phyloP scores from a whole-genome alignment of 2,113 vertebrate species.

The Phaethon lepturus region DNA sequence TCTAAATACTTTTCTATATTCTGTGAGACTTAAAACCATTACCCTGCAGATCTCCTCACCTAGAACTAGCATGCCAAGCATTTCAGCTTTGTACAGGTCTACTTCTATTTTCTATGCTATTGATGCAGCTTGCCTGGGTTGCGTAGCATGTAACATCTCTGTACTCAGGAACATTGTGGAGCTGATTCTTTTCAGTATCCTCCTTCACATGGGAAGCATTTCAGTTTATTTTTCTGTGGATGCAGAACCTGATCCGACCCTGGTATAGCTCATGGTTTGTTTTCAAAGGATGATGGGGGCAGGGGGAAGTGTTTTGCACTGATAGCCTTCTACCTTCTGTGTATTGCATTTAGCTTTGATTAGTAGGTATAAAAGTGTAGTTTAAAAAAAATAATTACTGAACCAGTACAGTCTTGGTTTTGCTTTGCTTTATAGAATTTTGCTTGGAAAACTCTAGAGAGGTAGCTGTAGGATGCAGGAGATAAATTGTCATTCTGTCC shows the following conservation, averaged over 20 bases:
- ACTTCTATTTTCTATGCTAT: neutral
- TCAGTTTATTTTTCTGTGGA: neutral
- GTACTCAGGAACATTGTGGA: neutral
- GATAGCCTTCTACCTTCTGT: neutral
- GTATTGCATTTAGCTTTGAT: neutral
- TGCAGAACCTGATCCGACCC: neutral
- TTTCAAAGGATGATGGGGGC: neutral
- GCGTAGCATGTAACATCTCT: neutral
- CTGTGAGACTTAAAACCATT: neutral
- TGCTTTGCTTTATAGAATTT: neutral
- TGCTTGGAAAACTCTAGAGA: neutral
- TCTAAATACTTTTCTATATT: neutral
- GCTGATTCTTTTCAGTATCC: neutral
- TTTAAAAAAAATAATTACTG: neutral
- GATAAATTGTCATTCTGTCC: neutral
- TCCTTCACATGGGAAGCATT: neutral
- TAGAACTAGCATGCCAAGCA: neutral
- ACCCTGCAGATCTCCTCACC: neutral
- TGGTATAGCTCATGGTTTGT: accelerated
- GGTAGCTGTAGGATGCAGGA: neutral
- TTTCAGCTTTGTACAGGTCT: neutral
- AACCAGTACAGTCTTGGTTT: neutral
- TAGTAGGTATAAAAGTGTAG: neutral
- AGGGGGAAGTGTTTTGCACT: neutral
- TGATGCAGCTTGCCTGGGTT: neutral